Percentiles rank a stretch among this genome's conserved stretches.
These are phyloP conservation scores for Ametastegia equiseti DNA, from an alignment of 2,888 invertebrate genomes.

Conservation along the genomic window DNA sequence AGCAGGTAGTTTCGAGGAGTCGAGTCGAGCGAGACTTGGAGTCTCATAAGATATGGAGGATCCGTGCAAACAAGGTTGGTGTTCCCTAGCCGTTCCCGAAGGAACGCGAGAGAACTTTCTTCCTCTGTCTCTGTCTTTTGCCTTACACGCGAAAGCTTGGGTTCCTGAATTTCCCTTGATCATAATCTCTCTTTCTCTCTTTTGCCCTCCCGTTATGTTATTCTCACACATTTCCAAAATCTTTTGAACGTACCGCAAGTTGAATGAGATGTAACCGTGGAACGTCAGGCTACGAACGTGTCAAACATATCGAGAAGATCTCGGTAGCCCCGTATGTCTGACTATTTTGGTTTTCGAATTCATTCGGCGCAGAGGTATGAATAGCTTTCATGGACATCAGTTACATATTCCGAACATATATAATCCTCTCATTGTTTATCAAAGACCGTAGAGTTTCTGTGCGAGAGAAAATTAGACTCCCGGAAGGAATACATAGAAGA, in stretches of 20 bases:
- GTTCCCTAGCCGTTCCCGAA: slow-evolving; percentile 38
- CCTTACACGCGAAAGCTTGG: background rate
- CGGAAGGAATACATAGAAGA: no score
- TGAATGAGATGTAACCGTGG: slow-evolving; percentile 8
- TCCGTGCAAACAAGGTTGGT: slow-evolving; percentile 36
- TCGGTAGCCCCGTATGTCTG: background rate
- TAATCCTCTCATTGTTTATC: no score
- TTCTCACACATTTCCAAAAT: background rate
- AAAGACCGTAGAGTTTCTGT: no score
- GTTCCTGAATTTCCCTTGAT: slow-evolving; percentile 3
- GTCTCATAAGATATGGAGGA: slow-evolving; percentile 46
- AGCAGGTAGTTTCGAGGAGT: slow-evolving; percentile 24
- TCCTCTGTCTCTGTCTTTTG: background rate
- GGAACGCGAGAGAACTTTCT: slow-evolving; percentile 29
- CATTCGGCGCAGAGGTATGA: background rate
- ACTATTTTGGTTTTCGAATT: background rate
- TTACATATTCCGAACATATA: no score
- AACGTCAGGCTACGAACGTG: background rate
- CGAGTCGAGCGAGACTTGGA: slow-evolving; percentile 6
- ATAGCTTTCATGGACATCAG: no score
- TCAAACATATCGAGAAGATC: slow-evolving; percentile 7
- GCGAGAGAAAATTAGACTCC: no score
- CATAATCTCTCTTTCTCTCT: background rate
- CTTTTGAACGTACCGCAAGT: background rate
- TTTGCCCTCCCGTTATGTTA: background rate